phyloP scores from a whole-genome alignment of 2,888 invertebrate species.

The Palloptera scutellata region DNA sequence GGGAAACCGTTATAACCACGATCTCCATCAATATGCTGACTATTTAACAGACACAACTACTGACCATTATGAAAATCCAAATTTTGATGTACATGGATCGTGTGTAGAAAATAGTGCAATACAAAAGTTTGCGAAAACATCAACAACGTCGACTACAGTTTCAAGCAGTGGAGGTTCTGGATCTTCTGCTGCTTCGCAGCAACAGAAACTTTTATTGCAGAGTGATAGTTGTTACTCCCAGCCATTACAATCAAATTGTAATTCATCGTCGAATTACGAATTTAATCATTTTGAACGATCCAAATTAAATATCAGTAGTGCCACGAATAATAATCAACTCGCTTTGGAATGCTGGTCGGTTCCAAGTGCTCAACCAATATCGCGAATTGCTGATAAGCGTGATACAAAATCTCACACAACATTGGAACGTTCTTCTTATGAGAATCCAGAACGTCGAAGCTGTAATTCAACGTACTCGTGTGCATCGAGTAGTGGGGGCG shows the following conservation, averaged over 20 bases:
- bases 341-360: constrained; percentile 46
- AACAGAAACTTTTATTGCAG: constrained; percentile 53
- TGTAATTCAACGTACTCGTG: constrained; percentile 62
- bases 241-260: constrained; percentile 52
- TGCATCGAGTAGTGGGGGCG: constrained; percentile 45
- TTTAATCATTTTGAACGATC: constrained; percentile 73
- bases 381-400: constrained; percentile 36
- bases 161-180: constrained; percentile 44
- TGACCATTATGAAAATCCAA: constrained; percentile 65
- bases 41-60: constrained; percentile 56
- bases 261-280: constrained; percentile 50
- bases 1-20: constrained; percentile 41
- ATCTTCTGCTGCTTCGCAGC: constrained; percentile 49
- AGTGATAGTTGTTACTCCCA: constrained; percentile 63
- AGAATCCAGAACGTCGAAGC: constrained; percentile 58
- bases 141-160: constrained; percentile 43
- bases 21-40: constrained; percentile 49
- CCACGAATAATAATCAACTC: constrained; percentile 29
- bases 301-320: constrained; percentile 57
- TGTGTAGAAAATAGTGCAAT: constrained; percentile 31
- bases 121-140: constrained; percentile 44
- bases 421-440: constrained; percentile 52
- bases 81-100: constrained; percentile 57
- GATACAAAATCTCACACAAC: constrained; percentile 42
- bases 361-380: constrained; percentile 23